Evolutionary conservation across 92 coral and sea anemone genomes (phyloP), one percentile per base, ranked within the genome.

Genomic region (Zoanthus sansibaricus): DNA sequence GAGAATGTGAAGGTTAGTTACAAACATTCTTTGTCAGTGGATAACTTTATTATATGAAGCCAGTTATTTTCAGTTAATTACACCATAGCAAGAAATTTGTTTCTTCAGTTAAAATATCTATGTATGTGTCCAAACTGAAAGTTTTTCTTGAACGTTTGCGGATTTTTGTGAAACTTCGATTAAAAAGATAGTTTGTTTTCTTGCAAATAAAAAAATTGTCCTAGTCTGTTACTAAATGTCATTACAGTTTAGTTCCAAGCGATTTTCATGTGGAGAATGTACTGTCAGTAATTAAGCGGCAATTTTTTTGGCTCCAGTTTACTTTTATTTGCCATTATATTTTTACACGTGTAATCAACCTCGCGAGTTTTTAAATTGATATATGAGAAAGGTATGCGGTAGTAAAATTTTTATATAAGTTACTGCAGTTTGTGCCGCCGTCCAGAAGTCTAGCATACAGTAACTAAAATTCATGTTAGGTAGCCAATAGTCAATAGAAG

Each of bases 1-100:
- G 94, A 3, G 99, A 97, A 32, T 97, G 99, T 37, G 99, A 97
- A 89, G 99, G 99, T 97, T 12, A 46, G 79, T 9, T 56, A 14
- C 18, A 11, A 37, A 37, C 4, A 37, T 37, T 37, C 83, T 68
- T 72, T 61, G 49, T 64, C 61, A 66, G 62, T 66, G 61, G 11
- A 10, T 79, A 54, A 76, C 30, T 52, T 76, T 76, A 75, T 75
- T 13, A 15, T 6, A 69, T 44, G 74, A 69, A 69, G 31, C 74
- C 15, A 69, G 74, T 69, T 31, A 69, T 30, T 33, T 69, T 30
- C 74, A 31, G 17, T 69, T 30, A 30, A 12, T 69, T 17, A 30
- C 14, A 8, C 74, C 30, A 3, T 62, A n/a, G 9, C 69, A 62
- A 62, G 30, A 62, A 15, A 6, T 61, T 61, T 61, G 68, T 18